Evolutionary conservation across 1,140 invertebrate genomes (phyloP).

Genomic region (Melanaphis sacchari): DNA sequence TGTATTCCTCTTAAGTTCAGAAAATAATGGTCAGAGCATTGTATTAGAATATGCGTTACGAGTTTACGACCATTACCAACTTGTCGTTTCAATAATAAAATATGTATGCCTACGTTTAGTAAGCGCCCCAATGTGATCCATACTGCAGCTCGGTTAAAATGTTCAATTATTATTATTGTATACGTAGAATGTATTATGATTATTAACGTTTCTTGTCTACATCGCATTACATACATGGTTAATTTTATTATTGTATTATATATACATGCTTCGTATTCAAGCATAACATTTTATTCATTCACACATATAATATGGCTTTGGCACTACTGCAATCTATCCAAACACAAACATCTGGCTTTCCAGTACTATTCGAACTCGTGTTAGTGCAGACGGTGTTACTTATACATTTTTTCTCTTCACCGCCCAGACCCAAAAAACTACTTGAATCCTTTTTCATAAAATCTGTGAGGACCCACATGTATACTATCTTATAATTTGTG

Average conservation of each 20-base stretch:
- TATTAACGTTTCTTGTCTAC: neutral
- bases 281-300: neutral
- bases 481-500: neutral
- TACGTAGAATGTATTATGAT: constrained; percentile 12
- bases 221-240: too few species aligned
- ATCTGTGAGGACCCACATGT: neutral
- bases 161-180: constrained; percentile 5
- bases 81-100: neutral
- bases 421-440: neutral
- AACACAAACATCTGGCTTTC: constrained; percentile 33
- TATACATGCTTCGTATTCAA: neutral
- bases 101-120: neutral
- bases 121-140: neutral
- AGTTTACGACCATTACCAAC: neutral
- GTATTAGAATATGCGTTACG: neutral
- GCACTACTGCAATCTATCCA: constrained; percentile 5
- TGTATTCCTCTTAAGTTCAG: neutral
- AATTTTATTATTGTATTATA: neutral
- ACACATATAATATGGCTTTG: neutral
- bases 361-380: neutral
- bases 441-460: neutral
- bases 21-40: neutral
- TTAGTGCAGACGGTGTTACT: neutral
- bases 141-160: neutral
- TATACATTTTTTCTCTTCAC: neutral